phyloP scores from a whole-genome alignment of 2,888 invertebrate genomes.

The Sicus ferrugineus region DNA sequence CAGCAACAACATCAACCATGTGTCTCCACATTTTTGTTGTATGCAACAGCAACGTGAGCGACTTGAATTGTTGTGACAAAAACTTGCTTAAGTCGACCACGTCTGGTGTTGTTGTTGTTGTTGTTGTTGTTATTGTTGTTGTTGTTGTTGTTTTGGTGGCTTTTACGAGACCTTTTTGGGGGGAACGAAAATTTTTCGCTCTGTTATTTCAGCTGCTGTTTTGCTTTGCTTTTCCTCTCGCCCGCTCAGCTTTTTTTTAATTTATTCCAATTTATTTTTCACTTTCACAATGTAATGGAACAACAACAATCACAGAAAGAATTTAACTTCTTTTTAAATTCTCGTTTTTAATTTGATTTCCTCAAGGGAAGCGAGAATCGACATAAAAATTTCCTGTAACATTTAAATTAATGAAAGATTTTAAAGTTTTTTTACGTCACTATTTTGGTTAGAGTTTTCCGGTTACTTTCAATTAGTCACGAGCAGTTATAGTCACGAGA shows the following conservation, averaged over 20 bases:
- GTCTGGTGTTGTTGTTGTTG: slow-evolving; percentile 29
- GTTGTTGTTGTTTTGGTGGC: background rate
- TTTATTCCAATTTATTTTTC: background rate
- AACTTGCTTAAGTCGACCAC: slow-evolving; percentile 28
- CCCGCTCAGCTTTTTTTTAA: background rate
- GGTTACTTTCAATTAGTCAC: too few species aligned
- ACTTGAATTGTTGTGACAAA: slow-evolving; percentile 20
- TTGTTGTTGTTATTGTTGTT: slow-evolving; percentile 16
- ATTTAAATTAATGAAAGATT: too few species aligned
- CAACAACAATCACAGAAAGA: background rate
- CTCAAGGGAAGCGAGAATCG: too few species aligned
- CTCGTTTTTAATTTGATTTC: too few species aligned
- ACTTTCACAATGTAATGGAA: background rate
- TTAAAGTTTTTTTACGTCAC: too few species aligned
- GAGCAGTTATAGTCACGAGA: too few species aligned
- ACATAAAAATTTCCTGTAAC: too few species aligned
- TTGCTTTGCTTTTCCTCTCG: background rate
- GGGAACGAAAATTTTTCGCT: too few species aligned
- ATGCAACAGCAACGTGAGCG: slow-evolving; percentile 7
- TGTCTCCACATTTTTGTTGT: background rate
- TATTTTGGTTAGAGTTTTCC: too few species aligned
- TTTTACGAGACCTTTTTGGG: too few species aligned
- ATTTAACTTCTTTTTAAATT: background rate
- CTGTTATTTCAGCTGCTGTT: slow-evolving; percentile 17
- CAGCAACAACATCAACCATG: background rate